Base-by-base conservation (phyloP, 2,113 vertebrate species). In the Albula glossodonta region DNA sequence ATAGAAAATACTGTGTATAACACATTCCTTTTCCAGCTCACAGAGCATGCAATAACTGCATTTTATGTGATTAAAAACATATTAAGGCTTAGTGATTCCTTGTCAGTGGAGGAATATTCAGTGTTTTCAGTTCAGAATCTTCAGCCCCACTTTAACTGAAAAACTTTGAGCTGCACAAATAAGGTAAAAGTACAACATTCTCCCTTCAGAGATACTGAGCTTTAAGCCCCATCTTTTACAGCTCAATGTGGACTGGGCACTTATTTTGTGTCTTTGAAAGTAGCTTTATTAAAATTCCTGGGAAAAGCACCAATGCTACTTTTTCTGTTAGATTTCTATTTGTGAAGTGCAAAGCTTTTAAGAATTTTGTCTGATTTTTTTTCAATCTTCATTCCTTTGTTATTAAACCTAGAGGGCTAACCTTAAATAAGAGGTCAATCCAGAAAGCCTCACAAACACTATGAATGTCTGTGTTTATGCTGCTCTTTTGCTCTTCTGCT, bases 401-500 rank as follows among this genome's bases (percentile, higher is more conserved):
- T 12, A 8, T 56, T 56, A 41, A 66, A 66, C 60, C 60, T 66
- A 66, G 22, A 66, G 19, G 3, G 17, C 60, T 66, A 19, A 19
- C 60, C 17, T 66, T 80, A 2, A 80, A 22, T 15, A 53, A 15
- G 25, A 25, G 70, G 12, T 6, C 51, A 13, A 84, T 48, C 66
- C 70, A 22, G 31, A 66, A 66, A 66, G 22, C 5, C 15, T 5
- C 5, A 66, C 22, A 3, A 66, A 66, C 22, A 19, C 22, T 66
- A 60, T 12, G 2, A 60, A 60, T 60, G 22, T 66, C 2, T 66
- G 60, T 66, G 60, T 66, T 66, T 19, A 66, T 19, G 22, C 7
- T 7, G 56, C 79, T 93, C 74, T 81, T 87, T 80, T 87, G 80
- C 51, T 86, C 77, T 53, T 82, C 78, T 25, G 2, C 49, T 84